phyloP scores from a whole-genome alignment of 2,888 invertebrate species.

The Uloborus plumipes region DNA sequence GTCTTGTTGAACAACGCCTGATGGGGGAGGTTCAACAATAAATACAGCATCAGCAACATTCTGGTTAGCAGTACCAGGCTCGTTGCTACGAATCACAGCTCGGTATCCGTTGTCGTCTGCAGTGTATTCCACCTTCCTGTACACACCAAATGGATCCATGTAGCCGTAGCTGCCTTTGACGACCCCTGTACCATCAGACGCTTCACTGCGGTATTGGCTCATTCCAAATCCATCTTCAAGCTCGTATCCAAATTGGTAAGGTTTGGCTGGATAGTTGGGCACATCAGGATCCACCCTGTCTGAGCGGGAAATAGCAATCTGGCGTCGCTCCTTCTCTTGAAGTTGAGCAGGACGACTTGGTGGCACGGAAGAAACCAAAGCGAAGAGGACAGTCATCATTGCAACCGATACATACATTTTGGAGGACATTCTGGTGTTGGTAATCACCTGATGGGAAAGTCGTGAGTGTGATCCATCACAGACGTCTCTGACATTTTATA shows the following conservation, averaged over 20 bases:
- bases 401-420: neutral
- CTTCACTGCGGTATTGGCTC: conserved; percentile 52
- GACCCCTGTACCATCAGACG: conserved; percentile 47
- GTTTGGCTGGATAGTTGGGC: conserved; percentile 18
- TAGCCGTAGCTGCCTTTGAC: conserved; percentile 58
- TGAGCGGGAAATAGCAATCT: neutral
- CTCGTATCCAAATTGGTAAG: conserved; percentile 48
- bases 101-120: conserved; percentile 52
- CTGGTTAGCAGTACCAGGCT: conserved; percentile 54
- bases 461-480: neutral
- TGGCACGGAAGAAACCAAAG: neutral
- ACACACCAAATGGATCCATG: conserved; percentile 50
- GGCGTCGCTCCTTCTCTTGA: conserved; percentile 20
- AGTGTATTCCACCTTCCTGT: conserved; percentile 52
- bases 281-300: conserved; percentile 20
- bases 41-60: conserved; percentile 55
- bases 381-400: neutral
- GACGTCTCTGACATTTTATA: conserved; percentile 14
- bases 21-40: conserved; percentile 51
- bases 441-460: neutral
- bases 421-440: neutral
- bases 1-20: conserved; percentile 33
- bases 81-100: conserved; percentile 47
- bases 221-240: conserved; percentile 52
- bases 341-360: neutral